Evolutionary conservation across 2,888 invertebrate species (phyloP).

Genomic region (Plebejus melissa): DNA sequence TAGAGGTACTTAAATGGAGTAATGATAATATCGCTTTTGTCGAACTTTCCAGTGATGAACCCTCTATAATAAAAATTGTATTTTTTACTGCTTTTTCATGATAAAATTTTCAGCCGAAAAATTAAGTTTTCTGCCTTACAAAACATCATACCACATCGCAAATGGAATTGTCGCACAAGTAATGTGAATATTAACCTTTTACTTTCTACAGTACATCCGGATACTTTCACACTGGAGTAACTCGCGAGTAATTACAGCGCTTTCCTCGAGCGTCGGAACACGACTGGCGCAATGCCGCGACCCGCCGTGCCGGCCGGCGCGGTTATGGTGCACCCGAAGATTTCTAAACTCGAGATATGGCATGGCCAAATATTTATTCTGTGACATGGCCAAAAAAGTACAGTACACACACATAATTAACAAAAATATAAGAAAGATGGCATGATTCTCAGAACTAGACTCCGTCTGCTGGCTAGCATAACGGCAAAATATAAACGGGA

Average conservation of each 20-base stretch:
- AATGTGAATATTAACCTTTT: constrained; percentile 3
- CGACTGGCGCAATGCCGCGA: background rate
- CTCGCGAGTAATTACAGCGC: constrained; percentile 8
- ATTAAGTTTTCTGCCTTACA: background rate
- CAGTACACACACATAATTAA: no score
- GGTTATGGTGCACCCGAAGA: background rate
- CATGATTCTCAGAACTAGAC: no score
- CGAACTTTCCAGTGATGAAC: no score
- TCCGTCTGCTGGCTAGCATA: no score
- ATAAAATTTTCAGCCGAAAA: background rate
- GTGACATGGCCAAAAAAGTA: no score
- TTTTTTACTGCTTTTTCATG: background rate
- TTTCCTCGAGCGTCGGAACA: constrained; percentile 7
- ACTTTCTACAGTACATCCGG: constrained; percentile 6
- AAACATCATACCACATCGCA: background rate
- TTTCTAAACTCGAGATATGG: background rate
- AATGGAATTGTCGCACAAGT: background rate
- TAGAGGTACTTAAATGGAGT: no score
- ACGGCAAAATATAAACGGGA: no score
- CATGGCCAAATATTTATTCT: no score
- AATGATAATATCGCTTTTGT: no score
- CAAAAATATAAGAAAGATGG: no score
- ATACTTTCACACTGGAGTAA: constrained; percentile 8
- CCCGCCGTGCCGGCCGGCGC: constrained; percentile 8
- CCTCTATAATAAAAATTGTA: no score